These are phyloP conservation scores for Esperia sulphurella DNA, from an alignment of 2,888 invertebrate genomes.

Conservation along the genomic window DNA sequence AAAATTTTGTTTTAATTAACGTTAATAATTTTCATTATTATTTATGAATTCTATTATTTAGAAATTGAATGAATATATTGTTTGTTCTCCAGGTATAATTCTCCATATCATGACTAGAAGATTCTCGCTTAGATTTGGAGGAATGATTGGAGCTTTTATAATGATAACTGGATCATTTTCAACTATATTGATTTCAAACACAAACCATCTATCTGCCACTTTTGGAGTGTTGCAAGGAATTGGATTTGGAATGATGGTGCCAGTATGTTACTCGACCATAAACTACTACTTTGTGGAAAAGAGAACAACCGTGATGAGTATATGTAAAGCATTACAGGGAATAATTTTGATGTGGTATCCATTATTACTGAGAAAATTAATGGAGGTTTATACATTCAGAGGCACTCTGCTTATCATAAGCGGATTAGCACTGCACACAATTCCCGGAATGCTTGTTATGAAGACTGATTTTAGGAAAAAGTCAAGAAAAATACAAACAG, in stretches of 20 bases:
- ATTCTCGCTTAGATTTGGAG: slow-evolving; percentile 74
- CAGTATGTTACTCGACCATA: slow-evolving; percentile 81
- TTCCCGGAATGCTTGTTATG: slow-evolving; percentile 80
- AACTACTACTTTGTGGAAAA: slow-evolving; percentile 81
- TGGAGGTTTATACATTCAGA: slow-evolving; percentile 79
- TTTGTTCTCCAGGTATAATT: slow-evolving; percentile 79
- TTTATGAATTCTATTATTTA: no score
- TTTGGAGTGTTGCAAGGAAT: slow-evolving; percentile 80
- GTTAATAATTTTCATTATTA: no score
- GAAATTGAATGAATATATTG: no score
- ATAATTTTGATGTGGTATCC: slow-evolving; percentile 80
- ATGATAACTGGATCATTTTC: slow-evolving; percentile 73
- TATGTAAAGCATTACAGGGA: slow-evolving; percentile 80
- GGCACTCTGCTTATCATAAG: slow-evolving; percentile 80
- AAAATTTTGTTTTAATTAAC: no score
- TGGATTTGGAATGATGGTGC: slow-evolving; percentile 82
- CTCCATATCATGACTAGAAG: slow-evolving; percentile 77
- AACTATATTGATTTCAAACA: slow-evolving; percentile 73
- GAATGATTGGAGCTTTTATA: slow-evolving; percentile 74
- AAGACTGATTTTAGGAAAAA: slow-evolving; percentile 48
- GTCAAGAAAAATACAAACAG: slow-evolving; percentile 36
- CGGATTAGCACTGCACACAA: slow-evolving; percentile 78
- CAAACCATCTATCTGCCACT: slow-evolving; percentile 76
- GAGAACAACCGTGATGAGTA: slow-evolving; percentile 81
- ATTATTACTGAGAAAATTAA: slow-evolving; percentile 67